Evolutionary conservation across 1,140 invertebrate species (phyloP).

Genomic region (Bilobella aurantiaca): DNA sequence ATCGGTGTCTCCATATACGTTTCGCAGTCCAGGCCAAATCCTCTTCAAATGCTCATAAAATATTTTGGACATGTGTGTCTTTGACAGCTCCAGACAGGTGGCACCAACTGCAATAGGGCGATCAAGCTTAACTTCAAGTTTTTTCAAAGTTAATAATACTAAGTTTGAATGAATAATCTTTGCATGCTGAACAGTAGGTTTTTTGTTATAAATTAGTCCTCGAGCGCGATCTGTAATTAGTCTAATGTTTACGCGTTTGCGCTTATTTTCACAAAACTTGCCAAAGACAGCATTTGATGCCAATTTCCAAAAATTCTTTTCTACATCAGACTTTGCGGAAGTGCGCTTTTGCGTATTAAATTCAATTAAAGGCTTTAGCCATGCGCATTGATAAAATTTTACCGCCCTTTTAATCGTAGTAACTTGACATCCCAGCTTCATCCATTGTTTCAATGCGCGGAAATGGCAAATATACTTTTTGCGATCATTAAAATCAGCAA

Average conservation of each 20-base stretch:
- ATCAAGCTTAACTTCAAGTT: too few species aligned
- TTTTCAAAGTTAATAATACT: constrained; percentile 38
- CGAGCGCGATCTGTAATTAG: not conserved
- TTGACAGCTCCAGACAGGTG: constrained; percentile 40
- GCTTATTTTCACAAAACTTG: constrained; percentile 41
- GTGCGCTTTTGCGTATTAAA: constrained; percentile 33
- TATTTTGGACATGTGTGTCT: constrained; percentile 38
- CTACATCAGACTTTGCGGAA: constrained; percentile 39
- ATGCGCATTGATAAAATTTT: constrained; percentile 11
- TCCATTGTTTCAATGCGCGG: constrained; percentile 1
- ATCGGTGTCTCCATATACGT: too few species aligned
- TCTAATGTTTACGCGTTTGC: constrained; percentile 37
- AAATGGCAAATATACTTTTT: constrained; percentile 13
- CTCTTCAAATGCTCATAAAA: too few species aligned
- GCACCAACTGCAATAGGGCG: constrained; percentile 42
- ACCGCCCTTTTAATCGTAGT: constrained; percentile 4
- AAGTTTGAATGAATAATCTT: constrained; percentile 39
- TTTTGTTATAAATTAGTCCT: constrained; percentile 15
- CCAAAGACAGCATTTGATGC: constrained; percentile 41
- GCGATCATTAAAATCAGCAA: constrained; percentile 5
- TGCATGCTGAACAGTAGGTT: constrained; percentile 37
- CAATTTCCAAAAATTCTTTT: constrained; percentile 42
- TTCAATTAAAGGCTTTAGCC: constrained; percentile 6
- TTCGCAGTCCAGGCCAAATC: too few species aligned
- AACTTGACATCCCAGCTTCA: constrained; percentile 1